Base-by-base conservation (phyloP, 2,888 invertebrate genomes). In the Drosophila cognata region DNA sequence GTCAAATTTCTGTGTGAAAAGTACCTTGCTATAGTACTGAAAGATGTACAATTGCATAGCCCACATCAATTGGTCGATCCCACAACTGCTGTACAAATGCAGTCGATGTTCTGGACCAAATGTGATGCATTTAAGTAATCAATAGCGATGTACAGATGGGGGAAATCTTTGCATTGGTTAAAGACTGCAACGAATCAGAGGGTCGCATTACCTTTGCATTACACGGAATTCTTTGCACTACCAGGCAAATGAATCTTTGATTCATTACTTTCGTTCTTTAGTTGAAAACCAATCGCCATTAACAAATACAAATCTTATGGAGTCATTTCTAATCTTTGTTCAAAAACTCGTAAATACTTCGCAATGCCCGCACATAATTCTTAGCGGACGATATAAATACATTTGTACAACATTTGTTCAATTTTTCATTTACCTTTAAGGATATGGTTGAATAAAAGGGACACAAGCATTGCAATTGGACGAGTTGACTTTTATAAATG, bases 401-500 rank as follows among this genome's bases (percentile, higher is more conserved):
- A 11, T 21, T 21, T 43, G 11, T 1, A 11, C 11, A 41, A 11
- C n/a, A 41, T 5, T 41, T 41, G 4, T 5, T 11, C 11, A 5
- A 41, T 41, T 11, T 21, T 0, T 21, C 5, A 21, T 21, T 21
- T 43, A 10, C 5, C 21, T 11, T 43, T 21, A 21, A 43, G 11
- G 4, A 18, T 38, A 8, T 18, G 18, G 18, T 43, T 43, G 2
- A 21, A 21, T 2, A 21, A 36, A 33, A 7, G 4, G 13, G 35
- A 13, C 33, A 18, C 18, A 36, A 50, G 35, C 10, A 29, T 18
- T 28, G 46, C 38, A 59, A 53, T 69, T 70, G 71, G 28, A 16
- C 53, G 35, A 52, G 58, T 84, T 81, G 84, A 84, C 84, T 74
- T 73, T 74, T 81, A 84, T 86, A 88, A 75, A 84, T 88, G 89